Base-by-base conservation (phyloP, 2,797 vertebrate species). In the Sebastes minor region DNA sequence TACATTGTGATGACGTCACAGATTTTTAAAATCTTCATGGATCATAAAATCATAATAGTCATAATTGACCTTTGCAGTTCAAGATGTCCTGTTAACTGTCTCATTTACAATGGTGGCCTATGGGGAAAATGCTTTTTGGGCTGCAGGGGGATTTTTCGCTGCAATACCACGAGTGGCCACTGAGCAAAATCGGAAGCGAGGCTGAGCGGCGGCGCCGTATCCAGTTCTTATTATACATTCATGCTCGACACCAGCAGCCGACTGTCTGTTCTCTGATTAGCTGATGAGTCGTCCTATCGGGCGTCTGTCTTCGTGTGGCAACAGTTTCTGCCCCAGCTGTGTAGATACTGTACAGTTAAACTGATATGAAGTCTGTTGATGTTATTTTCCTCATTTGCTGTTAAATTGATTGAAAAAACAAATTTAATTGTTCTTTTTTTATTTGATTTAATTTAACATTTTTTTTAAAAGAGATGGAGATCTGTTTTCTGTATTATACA, bases 401-500 rank as follows among this genome's bases (percentile, higher is more conserved):
- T 80, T 81, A 22, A 71, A 78, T 38, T 77, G 66, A 68, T 81
- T 74, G 49, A 82, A 83, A 80, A 83, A 71, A 76, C 65, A 86
- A 87, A 82, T 69, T 18, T 10, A 77, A 67, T 61, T 62, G 62
- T 81, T 80, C 8, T 53, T 84, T 90, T 85, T 89, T 85, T 91
- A 56, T 89, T 94, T 95, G 92, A 95, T 95, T 96, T 97, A 95
- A 96, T 95, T 95, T 94, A 85, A 92, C 92, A 92, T 87, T 74
- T 95, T 85, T 95, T 94, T n/a, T 4, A 93, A 93, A 94, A 93
- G 94, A 91, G 90, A 92, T 91, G 89, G 94, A 61, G 81, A 93
- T 92, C 86, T 94, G 95, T 96, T 96, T 87, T 67, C 81, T 93
- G 87, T 94, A 92, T 93, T 79, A 86, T 92, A 90, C 78, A 81